phyloP scores from a whole-genome alignment of 2,797 vertebrate species.

The Acomys russatus region DNA sequence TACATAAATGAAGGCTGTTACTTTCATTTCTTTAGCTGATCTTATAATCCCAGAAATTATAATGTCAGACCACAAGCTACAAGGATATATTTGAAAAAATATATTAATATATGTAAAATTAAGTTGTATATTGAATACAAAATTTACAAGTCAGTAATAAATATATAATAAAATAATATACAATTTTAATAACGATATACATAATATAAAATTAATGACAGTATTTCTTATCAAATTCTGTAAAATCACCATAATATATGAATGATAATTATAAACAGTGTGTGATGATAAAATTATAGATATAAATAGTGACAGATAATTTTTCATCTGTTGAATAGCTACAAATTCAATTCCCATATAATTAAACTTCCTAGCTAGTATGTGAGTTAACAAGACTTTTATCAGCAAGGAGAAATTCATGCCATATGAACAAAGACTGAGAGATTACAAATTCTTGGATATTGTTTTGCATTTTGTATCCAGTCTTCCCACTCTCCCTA shows the following conservation, averaged over 20 bases:
- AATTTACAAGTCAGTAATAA: neutral
- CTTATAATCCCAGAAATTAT: neutral
- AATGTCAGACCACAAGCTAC: neutral
- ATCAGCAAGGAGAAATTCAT: neutral
- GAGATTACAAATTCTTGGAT: neutral
- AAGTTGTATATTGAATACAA: neutral
- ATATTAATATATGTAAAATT: neutral
- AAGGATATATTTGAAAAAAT: neutral
- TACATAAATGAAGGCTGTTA: neutral
- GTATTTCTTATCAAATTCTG: neutral
- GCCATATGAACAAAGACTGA: neutral
- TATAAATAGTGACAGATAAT: neutral
- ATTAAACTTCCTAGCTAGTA: too few species aligned
- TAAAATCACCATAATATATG: neutral
- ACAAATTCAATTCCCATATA: neutral
- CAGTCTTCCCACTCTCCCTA: neutral
- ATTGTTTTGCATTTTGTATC: neutral
- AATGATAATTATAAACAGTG: neutral
- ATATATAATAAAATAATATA: neutral
- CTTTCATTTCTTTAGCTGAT: neutral
- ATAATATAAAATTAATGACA: neutral
- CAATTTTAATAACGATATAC: too few species aligned
- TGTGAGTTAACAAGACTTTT: too few species aligned
- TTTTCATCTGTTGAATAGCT: too few species aligned
- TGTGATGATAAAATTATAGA: neutral